Evolutionary conservation across 1,140 invertebrate genomes (phyloP).

Genomic region (Meloidogyne floridensis): DNA sequence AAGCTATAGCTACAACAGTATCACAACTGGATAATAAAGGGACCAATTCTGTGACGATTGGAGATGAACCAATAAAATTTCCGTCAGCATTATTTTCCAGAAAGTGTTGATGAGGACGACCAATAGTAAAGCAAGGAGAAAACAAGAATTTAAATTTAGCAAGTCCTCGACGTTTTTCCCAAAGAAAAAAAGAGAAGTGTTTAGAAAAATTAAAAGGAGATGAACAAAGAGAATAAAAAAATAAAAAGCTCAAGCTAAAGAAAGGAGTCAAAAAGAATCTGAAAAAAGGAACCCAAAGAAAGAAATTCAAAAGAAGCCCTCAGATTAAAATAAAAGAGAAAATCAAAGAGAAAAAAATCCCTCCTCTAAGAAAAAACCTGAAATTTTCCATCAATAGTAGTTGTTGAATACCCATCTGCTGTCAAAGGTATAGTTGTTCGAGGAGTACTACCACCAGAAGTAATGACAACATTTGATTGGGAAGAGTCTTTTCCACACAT

Average conservation of each 20-base stretch:
- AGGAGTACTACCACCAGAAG: neutral
- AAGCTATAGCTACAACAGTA: conserved; percentile 14
- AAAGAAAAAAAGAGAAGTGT: neutral
- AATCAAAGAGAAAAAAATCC: neutral
- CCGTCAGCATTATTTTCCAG: neutral
- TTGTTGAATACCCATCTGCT: neutral
- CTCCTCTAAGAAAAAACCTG: neutral
- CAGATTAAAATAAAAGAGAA: neutral
- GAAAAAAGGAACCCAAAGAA: no score
- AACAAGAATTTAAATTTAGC: neutral
- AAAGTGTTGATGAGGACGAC: neutral
- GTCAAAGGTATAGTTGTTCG: neutral
- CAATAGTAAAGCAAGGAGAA: neutral
- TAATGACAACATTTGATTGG: neutral
- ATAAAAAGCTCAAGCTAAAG: no score
- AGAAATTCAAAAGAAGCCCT: no score
- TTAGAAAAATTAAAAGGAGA: neutral
- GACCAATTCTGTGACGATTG: neutral
- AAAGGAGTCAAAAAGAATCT: no score
- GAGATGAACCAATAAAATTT: neutral
- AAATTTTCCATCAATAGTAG: neutral
- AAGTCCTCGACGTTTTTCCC: neutral
- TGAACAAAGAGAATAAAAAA: neutral
- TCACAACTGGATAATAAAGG: conserved; percentile 18
- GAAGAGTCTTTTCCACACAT: neutral